Evolutionary conservation across 1,140 invertebrate species (phyloP).

Genomic region (Cherax quadricarinatus): DNA sequence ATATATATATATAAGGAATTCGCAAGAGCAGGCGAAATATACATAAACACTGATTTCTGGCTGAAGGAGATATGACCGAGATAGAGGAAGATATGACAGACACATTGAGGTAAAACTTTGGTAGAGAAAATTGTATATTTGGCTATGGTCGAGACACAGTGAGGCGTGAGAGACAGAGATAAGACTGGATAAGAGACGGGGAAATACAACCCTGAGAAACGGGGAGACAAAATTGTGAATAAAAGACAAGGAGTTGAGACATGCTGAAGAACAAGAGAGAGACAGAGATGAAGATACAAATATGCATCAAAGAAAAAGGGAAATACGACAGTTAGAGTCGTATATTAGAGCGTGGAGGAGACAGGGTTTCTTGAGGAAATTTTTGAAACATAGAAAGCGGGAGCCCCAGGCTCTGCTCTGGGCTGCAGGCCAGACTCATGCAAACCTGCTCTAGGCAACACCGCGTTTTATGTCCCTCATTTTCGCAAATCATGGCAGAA

Average conservation of each 20-base stretch:
- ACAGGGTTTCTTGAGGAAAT: neutral
- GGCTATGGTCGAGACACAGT: no score
- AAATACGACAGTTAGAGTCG: neutral
- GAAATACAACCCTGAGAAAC: no score
- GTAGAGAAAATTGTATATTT: no score
- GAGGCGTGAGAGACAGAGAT: no score
- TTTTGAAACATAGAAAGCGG: neutral
- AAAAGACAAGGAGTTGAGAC: neutral
- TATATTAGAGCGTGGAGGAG: neutral
- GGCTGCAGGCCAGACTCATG: conserved; percentile 1
- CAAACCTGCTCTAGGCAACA: neutral
- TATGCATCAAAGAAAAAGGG: neutral
- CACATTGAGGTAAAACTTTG: no score
- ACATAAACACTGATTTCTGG: no score
- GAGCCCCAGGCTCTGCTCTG: neutral
- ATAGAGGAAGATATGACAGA: no score
- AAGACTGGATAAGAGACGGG: no score
- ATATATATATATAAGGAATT: no score
- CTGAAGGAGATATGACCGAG: no score
- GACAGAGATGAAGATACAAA: neutral
- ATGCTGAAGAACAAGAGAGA: neutral
- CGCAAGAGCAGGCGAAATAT: no score
- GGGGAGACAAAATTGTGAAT: neutral
- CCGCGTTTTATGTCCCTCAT: neutral
- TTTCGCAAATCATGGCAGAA: neutral